phyloP scores from a whole-genome alignment of 1,140 invertebrate genomes.

The Drusus annulatus region DNA sequence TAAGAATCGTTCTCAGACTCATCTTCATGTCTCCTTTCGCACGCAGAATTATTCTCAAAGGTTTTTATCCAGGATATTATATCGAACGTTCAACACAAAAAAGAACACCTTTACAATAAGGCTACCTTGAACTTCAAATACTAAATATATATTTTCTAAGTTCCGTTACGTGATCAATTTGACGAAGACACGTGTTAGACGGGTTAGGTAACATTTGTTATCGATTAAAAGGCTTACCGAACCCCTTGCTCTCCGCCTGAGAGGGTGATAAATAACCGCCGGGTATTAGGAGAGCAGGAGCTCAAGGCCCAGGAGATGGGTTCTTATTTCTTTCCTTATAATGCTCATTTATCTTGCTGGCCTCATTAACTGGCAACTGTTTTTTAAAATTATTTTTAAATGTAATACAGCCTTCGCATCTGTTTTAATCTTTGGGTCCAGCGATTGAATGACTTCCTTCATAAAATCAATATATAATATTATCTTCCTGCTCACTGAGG shows the following conservation, averaged over 20 bases:
- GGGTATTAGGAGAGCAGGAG: no score
- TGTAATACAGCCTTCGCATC: background rate
- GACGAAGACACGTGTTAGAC: conserved; percentile 41
- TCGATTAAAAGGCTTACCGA: conserved; percentile 50
- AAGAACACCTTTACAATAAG: no score
- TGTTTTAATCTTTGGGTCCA: background rate
- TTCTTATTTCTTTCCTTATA: conserved; percentile 33
- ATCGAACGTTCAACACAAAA: no score
- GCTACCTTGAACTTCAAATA: no score
- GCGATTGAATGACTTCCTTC: background rate
- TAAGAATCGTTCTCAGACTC: no score
- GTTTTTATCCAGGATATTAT: no score
- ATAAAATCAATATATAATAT: no score
- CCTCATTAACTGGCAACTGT: conserved; percentile 52
- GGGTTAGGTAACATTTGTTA: conserved; percentile 48
- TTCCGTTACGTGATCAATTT: conserved; percentile 52
- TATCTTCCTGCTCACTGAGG: no score
- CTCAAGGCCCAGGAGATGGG: conserved; percentile 12
- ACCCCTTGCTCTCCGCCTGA: conserved; percentile 33
- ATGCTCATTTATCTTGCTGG: conserved; percentile 52
- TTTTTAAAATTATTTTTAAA: conserved; percentile 10
- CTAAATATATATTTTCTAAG: background rate
- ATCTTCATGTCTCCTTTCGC: no score
- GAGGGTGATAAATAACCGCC: conserved; percentile 51
- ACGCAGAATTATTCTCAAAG: no score